These are phyloP conservation scores for Teleogryllus occipitalis DNA, from an alignment of 1,140 invertebrate species.

Conservation along the genomic window DNA sequence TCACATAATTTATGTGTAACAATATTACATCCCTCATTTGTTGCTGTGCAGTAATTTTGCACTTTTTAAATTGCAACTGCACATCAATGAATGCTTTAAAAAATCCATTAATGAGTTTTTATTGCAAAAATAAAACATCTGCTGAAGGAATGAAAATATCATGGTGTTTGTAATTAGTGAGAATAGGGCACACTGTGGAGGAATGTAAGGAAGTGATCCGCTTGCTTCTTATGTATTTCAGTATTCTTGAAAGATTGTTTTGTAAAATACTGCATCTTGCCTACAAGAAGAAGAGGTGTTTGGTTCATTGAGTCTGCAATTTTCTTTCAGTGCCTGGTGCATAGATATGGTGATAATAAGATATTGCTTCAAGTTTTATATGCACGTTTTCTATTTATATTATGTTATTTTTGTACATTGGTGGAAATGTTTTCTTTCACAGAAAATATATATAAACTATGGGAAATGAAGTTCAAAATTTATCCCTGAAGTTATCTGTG, in stretches of 20 bases:
- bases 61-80: too few relatives aligned
- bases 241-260: background rate
- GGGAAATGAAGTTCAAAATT: background rate
- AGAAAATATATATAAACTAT: background rate
- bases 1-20: too few relatives aligned
- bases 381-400: background rate
- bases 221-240: background rate
- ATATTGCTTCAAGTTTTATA: conserved; percentile 1
- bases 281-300: background rate
- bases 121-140: too few relatives aligned
- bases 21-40: too few relatives aligned
- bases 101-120: too few relatives aligned
- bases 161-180: too few relatives aligned
- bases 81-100: too few relatives aligned
- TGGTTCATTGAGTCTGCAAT: background rate
- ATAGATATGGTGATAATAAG: background rate
- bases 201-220: too few relatives aligned
- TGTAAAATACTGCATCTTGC: background rate
- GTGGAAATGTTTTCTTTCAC: background rate
- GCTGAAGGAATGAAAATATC: too few relatives aligned
- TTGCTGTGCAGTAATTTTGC: too few relatives aligned
- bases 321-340: background rate
- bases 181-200: too few relatives aligned
- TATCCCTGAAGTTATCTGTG: background rate
- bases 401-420: conserved; percentile 1